phyloP scores from a whole-genome alignment of 2,888 invertebrate genomes.

The Tenthredo mesomela region DNA sequence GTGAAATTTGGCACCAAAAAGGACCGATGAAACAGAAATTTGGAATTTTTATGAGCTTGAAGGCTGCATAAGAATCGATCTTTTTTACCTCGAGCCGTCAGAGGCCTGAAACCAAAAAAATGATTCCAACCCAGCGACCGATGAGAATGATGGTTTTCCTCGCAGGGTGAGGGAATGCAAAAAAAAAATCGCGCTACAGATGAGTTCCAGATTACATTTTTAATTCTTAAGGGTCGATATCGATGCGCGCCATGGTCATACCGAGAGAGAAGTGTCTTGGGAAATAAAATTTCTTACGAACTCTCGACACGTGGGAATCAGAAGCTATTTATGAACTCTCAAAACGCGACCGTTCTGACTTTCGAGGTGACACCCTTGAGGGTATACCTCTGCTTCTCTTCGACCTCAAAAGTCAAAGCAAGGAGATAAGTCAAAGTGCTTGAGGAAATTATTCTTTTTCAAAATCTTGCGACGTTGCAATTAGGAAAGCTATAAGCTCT shows the following conservation, averaged over 20 bases:
- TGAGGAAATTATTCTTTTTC: not conserved
- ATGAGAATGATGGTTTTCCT: not conserved
- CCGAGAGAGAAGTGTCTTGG: not conserved
- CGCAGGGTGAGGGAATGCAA: not conserved
- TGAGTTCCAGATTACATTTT: not conserved
- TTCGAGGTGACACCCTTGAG: not conserved
- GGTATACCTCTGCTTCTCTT: not conserved
- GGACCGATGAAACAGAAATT: not conserved
- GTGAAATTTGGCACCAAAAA: not conserved
- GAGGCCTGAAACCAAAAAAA: not conserved
- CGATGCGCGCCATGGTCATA: not conserved
- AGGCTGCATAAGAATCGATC: not conserved
- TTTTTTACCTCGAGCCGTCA: not conserved
- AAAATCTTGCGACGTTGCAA: not conserved
- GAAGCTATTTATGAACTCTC: not conserved
- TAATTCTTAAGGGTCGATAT: not conserved
- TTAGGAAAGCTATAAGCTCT: not conserved
- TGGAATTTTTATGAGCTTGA: not conserved
- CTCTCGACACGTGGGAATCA: not conserved
- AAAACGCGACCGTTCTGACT: not conserved
- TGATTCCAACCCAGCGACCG: not conserved
- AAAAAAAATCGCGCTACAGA: not conserved
- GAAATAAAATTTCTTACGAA: not conserved
- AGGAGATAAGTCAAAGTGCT: not conserved
- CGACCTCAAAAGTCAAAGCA: not conserved